A percentile compares a stretch with the other conserved stretches of the same genome.
These are phyloP conservation scores for Trinectes maculatus DNA, from an alignment of 2,113 vertebrate species.

Conservation along the genomic window DNA sequence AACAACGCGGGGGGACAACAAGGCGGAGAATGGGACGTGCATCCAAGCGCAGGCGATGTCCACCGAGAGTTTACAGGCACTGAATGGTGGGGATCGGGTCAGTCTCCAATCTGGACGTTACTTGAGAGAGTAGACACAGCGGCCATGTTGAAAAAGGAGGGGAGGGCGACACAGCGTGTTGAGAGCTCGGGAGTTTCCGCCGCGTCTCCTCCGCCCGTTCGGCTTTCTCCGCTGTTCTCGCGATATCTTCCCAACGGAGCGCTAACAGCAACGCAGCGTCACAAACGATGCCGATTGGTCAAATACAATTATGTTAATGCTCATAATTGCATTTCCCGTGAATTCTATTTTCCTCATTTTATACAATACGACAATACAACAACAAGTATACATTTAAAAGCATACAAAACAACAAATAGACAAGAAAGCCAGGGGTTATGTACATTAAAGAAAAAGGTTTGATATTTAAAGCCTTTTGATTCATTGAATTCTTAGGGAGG, in stretches of 20 bases:
- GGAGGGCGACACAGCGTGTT: constrained; percentile 52
- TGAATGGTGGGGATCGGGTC: constrained; percentile 70
- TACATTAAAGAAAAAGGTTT: too few species aligned
- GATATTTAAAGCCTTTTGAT: too few species aligned
- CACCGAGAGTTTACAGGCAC: constrained; percentile 63
- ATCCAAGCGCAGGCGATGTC: constrained; percentile 60
- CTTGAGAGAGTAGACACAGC: constrained; percentile 79
- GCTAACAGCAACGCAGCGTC: background rate
- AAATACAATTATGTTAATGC: too few species aligned
- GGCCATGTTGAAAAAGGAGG: constrained; percentile 83
- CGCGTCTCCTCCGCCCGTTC: constrained; percentile 52
- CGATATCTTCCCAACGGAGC: constrained; percentile 52
- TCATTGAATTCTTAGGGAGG: too few species aligned
- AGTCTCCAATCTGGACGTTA: constrained; percentile 79
- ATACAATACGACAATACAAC: too few species aligned
- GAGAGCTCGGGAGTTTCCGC: constrained; percentile 76
- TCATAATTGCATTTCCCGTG: too few species aligned
- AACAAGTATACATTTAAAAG: too few species aligned
- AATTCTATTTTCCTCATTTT: too few species aligned
- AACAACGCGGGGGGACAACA: constrained; percentile 49
- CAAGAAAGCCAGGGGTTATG: too few species aligned
- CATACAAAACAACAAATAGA: too few species aligned
- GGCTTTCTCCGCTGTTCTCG: constrained; percentile 70
- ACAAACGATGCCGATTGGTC: too few species aligned
- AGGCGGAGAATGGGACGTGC: constrained; percentile 38